Base-by-base conservation (phyloP, 2,797 vertebrate species). In the Cossypha niveicapilla region DNA sequence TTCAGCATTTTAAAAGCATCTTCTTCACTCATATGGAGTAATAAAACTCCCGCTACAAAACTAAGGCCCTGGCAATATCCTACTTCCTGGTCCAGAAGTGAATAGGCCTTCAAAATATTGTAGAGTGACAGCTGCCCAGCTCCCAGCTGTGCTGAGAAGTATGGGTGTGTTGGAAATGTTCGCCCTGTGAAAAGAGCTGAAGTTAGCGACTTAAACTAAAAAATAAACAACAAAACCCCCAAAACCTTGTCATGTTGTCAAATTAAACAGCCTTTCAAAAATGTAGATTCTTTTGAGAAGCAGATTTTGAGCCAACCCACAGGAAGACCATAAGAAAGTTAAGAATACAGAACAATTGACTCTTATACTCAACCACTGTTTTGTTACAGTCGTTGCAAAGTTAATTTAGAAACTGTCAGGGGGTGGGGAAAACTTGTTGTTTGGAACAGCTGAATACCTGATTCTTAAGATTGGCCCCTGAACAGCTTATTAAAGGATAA, bases 11-110 rank as follows among this genome's bases (percentile, higher is more conserved):
- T 92, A 96, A 99, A 99, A 15, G 99, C 99, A 34, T 99, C 99
- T 90, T 99, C 99, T 94, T 99, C 99, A 42, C 97, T 98, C 99
- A 99, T 98, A 93, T 99, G 99, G 81, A 99, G 98, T 79, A 99
- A 97, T 95, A 99, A 88, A 81, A 99, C 98, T 81, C 99, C 99
- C 0, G 99, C 99, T 35, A 99, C 99, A 87, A 99, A 99, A 96
- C 99, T 99, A 94, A 99, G 98, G 39, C 99, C 99, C 95, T 99
- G 99, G 96, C 99, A 99, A 96, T 99, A 99, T 22, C 99, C 99
- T 78, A 99, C 99, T 98, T 99, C 99, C 9, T 98, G 98, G 97
- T 99, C 99, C 74, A 99, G 98, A 89, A 99, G 98, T 0, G 99
- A 99, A 97, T 99, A 99, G 86, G 99, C 99, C 95, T 99, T 99